Conservation (phyloP, 30 jellyfish, hydroid and myxozoan species). For the Turritopsis rubra region DNA sequence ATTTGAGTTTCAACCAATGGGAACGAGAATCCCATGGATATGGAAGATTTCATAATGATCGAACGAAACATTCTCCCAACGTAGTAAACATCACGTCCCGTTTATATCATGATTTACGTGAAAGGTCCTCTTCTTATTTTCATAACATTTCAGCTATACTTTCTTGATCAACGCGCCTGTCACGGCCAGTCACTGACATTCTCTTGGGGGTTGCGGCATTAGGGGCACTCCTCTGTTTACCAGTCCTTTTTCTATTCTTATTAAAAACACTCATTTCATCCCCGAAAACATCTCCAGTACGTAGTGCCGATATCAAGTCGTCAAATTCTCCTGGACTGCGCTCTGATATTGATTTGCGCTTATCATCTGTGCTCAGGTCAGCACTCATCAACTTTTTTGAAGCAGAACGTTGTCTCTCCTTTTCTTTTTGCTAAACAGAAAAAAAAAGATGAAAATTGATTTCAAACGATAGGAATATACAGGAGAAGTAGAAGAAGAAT, state of each 20-base stretch:
- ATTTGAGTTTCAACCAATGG: neutral
- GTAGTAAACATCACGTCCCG: neutral
- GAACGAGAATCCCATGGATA: neutral
- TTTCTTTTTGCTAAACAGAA: constrained; percentile 66
- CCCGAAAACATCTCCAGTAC: constrained; percentile 95
- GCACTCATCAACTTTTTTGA: constrained; percentile 72
- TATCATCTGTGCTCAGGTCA: constrained; percentile 57
- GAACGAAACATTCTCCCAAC: neutral
- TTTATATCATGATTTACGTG: neutral
- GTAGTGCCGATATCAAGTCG: constrained; percentile 81
- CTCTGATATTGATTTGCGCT: constrained; percentile 80
- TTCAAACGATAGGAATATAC: neutral
- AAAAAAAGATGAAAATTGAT: constrained; percentile 1
- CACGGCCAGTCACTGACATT: constrained; percentile 23
- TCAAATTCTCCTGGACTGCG: constrained; percentile 97
- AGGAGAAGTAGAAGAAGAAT: no score
- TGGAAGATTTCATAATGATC: neutral
- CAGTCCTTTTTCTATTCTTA: constrained; percentile 66
- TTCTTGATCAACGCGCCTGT: constrained; percentile 19
- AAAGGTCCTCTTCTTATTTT: neutral
- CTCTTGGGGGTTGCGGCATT: constrained; percentile 18
- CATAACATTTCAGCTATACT: constrained; percentile 23
- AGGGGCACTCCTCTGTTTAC: constrained; percentile 41
- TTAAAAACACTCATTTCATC: constrained; percentile 77
- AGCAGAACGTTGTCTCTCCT: constrained; percentile 78